Evolutionary conservation across 2,797 vertebrate genomes (phyloP), one percentile per base, ranked within the genome.

Genomic region (Acipenser oxyrinchus): DNA sequence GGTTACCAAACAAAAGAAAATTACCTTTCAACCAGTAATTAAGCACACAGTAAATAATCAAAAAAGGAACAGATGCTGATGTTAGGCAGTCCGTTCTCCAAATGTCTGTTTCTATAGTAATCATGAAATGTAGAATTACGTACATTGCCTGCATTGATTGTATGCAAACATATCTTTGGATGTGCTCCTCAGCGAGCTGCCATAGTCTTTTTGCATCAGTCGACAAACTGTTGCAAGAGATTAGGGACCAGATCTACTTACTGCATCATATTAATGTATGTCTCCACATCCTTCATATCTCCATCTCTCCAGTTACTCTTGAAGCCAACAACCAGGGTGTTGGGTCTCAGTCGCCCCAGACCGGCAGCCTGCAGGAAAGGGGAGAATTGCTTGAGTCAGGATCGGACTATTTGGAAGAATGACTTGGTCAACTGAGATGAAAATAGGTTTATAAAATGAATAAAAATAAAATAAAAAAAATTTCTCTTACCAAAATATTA

Each of bases 231-330:
- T 55, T 37, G 13, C 13, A 18, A 48, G 49, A 37, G 60, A 10
- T 62, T 62, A 18, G 18, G 23, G 18, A 15, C 10, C 18, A 58
- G 51, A 9, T 48, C n/a, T 79, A 93, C 95, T 93, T 85, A 99
- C 96, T 99, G 96, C 73, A 99, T 92, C 83, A 97, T 86, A 70
- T 92, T 96, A 77, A 98, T 94, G 79, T 98, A 99, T 1, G 88
- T 95, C 79, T 98, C 96, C 67, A 97, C 93, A 12, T 97, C 95
- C 79, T 92, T 95, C 92, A 96, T 95, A 78, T 98, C 95, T 12
- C 88, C 78, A 60, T 93, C 88, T 62, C 88, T 80, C 96, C 96
- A 98, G 78, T 97, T 92, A 61, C 95, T 98, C 81, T 99, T 99
- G 88, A 95, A 99, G 79, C 96, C 96, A 67, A 98, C 77, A 63